phyloP scores from a whole-genome alignment of 2,113 vertebrate species.

The Macquaria ambigua region DNA sequence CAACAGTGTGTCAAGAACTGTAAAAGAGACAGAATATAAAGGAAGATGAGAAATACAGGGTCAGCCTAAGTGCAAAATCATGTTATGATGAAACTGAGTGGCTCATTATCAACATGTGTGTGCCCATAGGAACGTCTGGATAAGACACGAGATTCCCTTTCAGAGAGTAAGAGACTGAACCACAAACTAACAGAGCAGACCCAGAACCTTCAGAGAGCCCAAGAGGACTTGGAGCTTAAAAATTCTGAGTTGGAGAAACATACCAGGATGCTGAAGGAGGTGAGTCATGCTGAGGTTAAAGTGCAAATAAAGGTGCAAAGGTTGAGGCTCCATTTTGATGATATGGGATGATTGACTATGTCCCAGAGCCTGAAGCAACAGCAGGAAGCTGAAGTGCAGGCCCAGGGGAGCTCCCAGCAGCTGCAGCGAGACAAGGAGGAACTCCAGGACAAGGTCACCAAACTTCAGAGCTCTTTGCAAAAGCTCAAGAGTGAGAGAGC shows the following conservation, averaged over 20 bases:
- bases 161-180: constrained; percentile 83
- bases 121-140: constrained; percentile 84
- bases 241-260: constrained; percentile 77
- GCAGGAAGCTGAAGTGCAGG: constrained; percentile 65
- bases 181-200: constrained; percentile 74
- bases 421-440: constrained; percentile 69
- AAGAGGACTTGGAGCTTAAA: constrained; percentile 72
- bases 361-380: constrained; percentile 74
- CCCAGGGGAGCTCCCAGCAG: constrained; percentile 42
- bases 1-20: constrained; percentile 26
- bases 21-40: constrained; percentile 20
- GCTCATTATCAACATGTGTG: constrained; percentile 13
- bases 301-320: neutral
- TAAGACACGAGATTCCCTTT: constrained; percentile 75
- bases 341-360: constrained; percentile 12
- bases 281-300: constrained; percentile 49
- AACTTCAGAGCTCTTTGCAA: constrained; percentile 70
- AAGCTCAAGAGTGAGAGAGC: constrained; percentile 79
- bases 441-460: constrained; percentile 69
- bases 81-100: constrained; percentile 19
- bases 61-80: constrained; percentile 15
- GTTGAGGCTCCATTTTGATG: constrained; percentile 28
- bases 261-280: constrained; percentile 78
- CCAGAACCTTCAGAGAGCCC: constrained; percentile 76
- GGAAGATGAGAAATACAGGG: constrained; percentile 7